phyloP scores from a whole-genome alignment of 1,140 invertebrate genomes.

The Trichonephila clavata region DNA sequence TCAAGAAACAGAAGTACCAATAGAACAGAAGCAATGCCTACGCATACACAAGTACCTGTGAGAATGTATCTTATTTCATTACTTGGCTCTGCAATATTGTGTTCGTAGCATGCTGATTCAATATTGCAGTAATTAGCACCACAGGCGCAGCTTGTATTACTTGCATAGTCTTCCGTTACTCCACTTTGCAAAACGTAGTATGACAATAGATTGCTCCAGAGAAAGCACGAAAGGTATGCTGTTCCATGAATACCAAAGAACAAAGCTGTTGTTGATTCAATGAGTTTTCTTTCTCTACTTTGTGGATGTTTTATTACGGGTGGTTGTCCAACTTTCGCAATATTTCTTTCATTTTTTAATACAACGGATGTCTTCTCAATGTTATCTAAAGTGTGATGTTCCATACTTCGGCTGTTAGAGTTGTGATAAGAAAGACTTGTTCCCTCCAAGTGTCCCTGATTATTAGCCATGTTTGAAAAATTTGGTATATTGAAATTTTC shows the following conservation, averaged over 20 bases:
- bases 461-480: neutral
- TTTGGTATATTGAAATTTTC: too few species aligned
- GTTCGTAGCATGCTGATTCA: conserved; percentile 64
- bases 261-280: conserved; percentile 65
- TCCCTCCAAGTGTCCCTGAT: too few species aligned
- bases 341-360: neutral
- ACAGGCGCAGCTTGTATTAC: neutral
- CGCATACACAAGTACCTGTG: conserved; percentile 92
- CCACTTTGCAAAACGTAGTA: conserved; percentile 34
- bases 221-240: conserved; percentile 47
- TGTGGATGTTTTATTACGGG: neutral
- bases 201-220: conserved; percentile 76
- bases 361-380: neutral
- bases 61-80: conserved; percentile 90
- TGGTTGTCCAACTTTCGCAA: neutral
- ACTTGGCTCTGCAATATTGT: conserved; percentile 86
- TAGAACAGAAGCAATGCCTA: conserved; percentile 85
- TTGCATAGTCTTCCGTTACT: neutral
- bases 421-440: too few species aligned
- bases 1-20: conserved; percentile 23
- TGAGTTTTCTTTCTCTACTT: neutral
- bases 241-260: conserved; percentile 77
- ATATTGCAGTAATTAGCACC: conserved; percentile 9
- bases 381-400: too few species aligned
- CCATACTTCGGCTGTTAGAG: neutral